Base-by-base conservation (phyloP, 2,888 invertebrate genomes). In the Drosophila paranaensis region DNA sequence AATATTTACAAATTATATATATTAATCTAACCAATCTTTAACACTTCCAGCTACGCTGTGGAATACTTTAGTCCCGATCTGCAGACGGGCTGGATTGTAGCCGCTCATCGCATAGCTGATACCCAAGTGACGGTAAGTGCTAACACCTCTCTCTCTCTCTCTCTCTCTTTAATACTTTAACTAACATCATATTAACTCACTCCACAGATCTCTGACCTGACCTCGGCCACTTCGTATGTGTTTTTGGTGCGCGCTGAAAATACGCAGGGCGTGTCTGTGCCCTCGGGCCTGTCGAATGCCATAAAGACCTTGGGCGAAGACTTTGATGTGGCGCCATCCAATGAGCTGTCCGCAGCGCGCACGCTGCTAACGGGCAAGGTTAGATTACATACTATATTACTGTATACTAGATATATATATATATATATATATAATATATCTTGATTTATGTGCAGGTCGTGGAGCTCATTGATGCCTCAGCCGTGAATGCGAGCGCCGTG, bases 241-340 rank as follows among this genome's bases (percentile, higher is more conserved):
- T 98, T 98, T 92, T 93, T 97, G 71, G 96, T 98, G 42, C 94
- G 96, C 60, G 97, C 97, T 0, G 96, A 97, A 93, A 98, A 97
- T 92, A 95, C 95, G 13, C 96, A 97, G 90, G 98, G 98, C 13
- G 93, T 97, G 50, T 97, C 97, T 2, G 94, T 95, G 45, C 97
- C 98, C 3, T 97, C 97, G 83, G 94, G 95, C 14, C 93, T 96
- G 37, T 97, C 97, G 25, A 95, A 95, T 76, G 93, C 95, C 14
- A 95, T 96, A 33, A 95, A 95, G 81, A 97, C 97, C 0, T 71
- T 93, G 51, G 93, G 92, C 39, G 91, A 92, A 37, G 93, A 93
- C 65, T 88, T 90, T 60, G 92, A 93, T 68, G 90, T 91, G 11
- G 88, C 91, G 66, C 92, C 93, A 10, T 92, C 92, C 42, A 91